Evolutionary conservation across 1,140 invertebrate genomes (phyloP), one percentile per base, ranked within the genome.

Genomic region (Drosophila azteca): DNA sequence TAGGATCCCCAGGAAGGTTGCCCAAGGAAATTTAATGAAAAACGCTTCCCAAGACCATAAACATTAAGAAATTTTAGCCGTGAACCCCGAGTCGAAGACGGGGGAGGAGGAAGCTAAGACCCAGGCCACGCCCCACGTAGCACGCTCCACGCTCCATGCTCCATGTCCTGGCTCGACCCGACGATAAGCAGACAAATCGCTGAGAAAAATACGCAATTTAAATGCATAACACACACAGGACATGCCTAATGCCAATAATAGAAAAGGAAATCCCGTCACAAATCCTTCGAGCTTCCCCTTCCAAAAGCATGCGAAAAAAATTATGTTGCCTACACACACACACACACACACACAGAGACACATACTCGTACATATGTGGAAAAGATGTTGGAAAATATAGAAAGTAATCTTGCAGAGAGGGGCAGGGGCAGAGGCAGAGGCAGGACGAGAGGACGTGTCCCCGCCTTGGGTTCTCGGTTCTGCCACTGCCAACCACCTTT

Each of bases 181-280:
- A 79, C 84, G 83, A 89, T 89, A 89, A 89, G 81, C 85, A 90
- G 90, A 90, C 89, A 90, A 90, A 90, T 90, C 85, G 90, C 83
- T 90, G 84, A 90, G 87, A 91, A 91, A 91, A 91, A 91, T 91
- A 91, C 90, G 90, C 90, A 91, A 91, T 91, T 91, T 91, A 91
- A 91, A 91, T 91, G 90, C 90, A 91, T 91, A 91, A 91, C 90
- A 91, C 90, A 91, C 90, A 91, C 78, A 91, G 90, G 90, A 91
- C 90, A 91, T 91, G 90, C 87, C 90, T 91, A 91, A 91, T 91
- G 90, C 90, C 90, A 91, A 91, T 91, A 91, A 91, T 91, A 91
- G 90, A 91, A 91, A 91, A 91, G 90, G 90, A 91, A 91, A 91
- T 91, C 90, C 90, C 84, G 80, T 88, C 90, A 91, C 88, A 91